Conservation (phyloP, 2,797 vertebrate genomes). For the Calcarius lapponicus region DNA sequence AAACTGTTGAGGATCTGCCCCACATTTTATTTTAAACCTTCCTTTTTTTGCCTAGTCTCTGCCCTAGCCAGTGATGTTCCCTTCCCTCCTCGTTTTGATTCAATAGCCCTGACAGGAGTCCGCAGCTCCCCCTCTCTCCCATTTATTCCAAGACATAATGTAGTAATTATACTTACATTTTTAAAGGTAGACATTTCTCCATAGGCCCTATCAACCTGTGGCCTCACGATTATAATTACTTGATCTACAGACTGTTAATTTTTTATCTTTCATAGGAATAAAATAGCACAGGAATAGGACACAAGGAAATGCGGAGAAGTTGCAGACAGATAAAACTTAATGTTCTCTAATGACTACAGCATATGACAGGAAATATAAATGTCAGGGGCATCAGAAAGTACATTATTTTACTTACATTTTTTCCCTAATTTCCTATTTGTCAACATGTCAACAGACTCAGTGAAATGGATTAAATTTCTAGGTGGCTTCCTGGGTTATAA, state of each 20-base stretch:
- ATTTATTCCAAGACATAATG: conserved; percentile 37
- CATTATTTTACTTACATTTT: neutral
- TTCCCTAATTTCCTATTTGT: conserved; percentile 6
- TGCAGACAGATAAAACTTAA: neutral
- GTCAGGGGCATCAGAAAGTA: neutral
- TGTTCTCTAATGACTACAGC: neutral
- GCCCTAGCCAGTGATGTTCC: neutral
- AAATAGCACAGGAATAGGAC: conserved; percentile 35
- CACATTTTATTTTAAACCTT: neutral
- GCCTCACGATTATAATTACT: conserved; percentile 60
- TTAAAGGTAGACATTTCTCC: conserved; percentile 67
- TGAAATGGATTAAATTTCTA: conserved; percentile 55
- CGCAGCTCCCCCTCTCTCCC: conserved; percentile 4
- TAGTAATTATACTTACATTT: conserved; percentile 67
- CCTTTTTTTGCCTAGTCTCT: neutral
- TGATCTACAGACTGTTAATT: conserved; percentile 57
- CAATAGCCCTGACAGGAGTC: neutral
- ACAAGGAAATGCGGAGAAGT: neutral
- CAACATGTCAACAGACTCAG: conserved; percentile 48
- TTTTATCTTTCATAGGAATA: conserved; percentile 57
- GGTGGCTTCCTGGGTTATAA: conserved; percentile 56
- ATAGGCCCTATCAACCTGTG: conserved; percentile 66
- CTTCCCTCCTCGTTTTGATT: neutral
- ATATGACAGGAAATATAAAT: neutral
- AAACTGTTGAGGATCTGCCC: neutral